Conservation (phyloP, 1,140 invertebrate species). For the Drosophila tani region DNA sequence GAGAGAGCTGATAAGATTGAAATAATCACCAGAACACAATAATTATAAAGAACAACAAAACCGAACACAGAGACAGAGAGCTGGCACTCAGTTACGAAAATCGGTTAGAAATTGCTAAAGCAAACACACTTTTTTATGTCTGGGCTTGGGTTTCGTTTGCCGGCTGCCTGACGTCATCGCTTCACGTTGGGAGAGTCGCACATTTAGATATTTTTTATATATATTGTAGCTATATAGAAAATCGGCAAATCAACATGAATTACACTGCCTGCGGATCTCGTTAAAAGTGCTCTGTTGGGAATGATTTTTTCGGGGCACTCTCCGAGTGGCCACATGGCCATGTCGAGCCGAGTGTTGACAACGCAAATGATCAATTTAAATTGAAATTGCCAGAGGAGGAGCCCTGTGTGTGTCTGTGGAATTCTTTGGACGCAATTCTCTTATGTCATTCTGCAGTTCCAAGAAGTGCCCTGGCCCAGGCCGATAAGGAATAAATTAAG, state of each 20-base stretch:
- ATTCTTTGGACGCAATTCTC: slow-evolving; percentile 20
- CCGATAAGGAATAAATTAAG: slow-evolving; percentile 6
- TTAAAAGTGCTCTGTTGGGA: slow-evolving; percentile 27
- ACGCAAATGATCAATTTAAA: slow-evolving; percentile 73
- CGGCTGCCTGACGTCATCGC: slow-evolving; percentile 48
- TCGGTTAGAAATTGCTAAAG: slow-evolving; percentile 33
- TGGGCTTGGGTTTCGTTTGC: slow-evolving; percentile 34
- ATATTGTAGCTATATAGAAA: slow-evolving; percentile 20
- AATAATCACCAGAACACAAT: slow-evolving; percentile 47
- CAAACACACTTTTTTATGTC: slow-evolving; percentile 36
- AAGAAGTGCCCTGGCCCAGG: slow-evolving; percentile 19
- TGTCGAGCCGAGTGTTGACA: slow-evolving; percentile 59
- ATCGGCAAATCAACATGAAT: slow-evolving; percentile 38
- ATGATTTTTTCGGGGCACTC: slow-evolving; percentile 41
- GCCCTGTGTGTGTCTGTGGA: neutral
- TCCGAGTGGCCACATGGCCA: slow-evolving; percentile 47
- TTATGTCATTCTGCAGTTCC: slow-evolving; percentile 51
- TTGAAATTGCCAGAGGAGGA: slow-evolving; percentile 48
- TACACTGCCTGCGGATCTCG: slow-evolving; percentile 29
- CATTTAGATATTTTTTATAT: slow-evolving; percentile 9
- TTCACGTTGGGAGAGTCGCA: slow-evolving; percentile 23
- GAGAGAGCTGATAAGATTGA: slow-evolving; percentile 67
- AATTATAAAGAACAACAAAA: slow-evolving; percentile 24
- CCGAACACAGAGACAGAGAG: slow-evolving; percentile 8
- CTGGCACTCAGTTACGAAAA: slow-evolving; percentile 45